Percentiles rank a stretch among this genome's conserved stretches.
Conservation (phyloP, 2,113 vertebrate genomes). For the Ptyas mucosa region DNA sequence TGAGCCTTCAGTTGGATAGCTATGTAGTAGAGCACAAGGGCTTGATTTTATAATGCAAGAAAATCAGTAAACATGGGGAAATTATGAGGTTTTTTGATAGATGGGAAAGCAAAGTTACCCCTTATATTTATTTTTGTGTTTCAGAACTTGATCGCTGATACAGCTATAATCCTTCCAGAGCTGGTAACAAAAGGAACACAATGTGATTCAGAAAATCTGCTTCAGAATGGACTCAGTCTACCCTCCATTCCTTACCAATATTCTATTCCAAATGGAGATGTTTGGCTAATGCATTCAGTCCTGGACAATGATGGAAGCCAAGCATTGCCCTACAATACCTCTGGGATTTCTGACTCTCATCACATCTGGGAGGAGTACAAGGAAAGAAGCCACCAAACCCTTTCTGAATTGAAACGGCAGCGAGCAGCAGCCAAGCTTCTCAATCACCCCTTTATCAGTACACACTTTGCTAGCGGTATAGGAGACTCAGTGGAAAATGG, state of each 20-base stretch:
- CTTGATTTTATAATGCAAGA: background rate
- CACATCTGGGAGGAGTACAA: conserved; percentile 76
- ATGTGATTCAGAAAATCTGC: conserved; percentile 72
- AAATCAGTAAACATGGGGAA: background rate
- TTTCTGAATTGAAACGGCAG: conserved; percentile 93
- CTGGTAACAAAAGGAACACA: conserved; percentile 72
- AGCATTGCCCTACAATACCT: conserved; percentile 55
- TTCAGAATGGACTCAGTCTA: conserved; percentile 74
- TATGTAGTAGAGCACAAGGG: background rate
- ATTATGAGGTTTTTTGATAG: background rate
- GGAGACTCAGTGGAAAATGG: conserved; percentile 65
- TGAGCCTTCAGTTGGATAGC: background rate
- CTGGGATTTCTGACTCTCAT: conserved; percentile 49
- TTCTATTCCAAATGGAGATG: conserved; percentile 67
- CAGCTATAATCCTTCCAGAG: conserved; percentile 72
- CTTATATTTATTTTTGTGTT: conserved; percentile 34
- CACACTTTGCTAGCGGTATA: conserved; percentile 78
- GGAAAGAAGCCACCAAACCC: conserved; percentile 81
- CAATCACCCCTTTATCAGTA: conserved; percentile 85
- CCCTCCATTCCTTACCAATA: conserved; percentile 71
- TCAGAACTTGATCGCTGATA: conserved; percentile 72
- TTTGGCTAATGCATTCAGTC: conserved; percentile 66
- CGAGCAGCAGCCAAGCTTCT: conserved; percentile 88
- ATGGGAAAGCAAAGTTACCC: background rate
- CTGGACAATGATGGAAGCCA: conserved; percentile 60